Conservation (phyloP, 2,797 vertebrate species). For the Catamblyrhynchus diadema region DNA sequence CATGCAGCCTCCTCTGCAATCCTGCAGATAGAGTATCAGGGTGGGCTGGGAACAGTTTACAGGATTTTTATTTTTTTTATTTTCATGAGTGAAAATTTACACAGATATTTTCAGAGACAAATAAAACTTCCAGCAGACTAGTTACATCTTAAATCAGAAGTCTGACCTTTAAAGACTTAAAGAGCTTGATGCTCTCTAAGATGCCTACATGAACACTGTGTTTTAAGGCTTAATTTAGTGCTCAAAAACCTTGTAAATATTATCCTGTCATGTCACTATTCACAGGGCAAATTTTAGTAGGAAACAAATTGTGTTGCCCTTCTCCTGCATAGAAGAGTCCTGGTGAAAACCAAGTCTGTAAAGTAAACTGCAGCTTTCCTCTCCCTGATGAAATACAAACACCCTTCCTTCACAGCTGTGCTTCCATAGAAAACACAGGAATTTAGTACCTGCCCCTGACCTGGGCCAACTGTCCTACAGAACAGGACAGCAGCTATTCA, state of each 20-base stretch:
- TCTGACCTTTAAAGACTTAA: slow-evolving; percentile 5
- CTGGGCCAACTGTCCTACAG: neutral
- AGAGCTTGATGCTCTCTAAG: neutral
- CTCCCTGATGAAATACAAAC: neutral
- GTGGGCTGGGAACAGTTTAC: neutral
- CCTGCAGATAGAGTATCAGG: neutral
- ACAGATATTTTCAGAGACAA: slow-evolving; percentile 7
- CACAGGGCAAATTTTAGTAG: neutral
- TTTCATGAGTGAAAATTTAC: neutral
- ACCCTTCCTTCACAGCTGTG: neutral
- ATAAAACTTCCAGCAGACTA: neutral
- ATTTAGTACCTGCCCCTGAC: neutral
- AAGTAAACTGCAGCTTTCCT: neutral
- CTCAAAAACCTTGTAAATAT: neutral
- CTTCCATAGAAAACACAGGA: neutral
- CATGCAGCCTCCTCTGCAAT: neutral
- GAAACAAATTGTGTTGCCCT: neutral
- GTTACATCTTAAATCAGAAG: slow-evolving; percentile 7
- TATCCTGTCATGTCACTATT: neutral
- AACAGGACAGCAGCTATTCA: neutral
- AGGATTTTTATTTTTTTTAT: neutral
- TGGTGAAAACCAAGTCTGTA: neutral
- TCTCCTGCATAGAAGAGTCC: neutral
- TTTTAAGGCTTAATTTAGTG: neutral
- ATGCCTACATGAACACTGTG: neutral